Conservation (phyloP, 2,113 vertebrate species). For the Blennius ocellaris region DNA sequence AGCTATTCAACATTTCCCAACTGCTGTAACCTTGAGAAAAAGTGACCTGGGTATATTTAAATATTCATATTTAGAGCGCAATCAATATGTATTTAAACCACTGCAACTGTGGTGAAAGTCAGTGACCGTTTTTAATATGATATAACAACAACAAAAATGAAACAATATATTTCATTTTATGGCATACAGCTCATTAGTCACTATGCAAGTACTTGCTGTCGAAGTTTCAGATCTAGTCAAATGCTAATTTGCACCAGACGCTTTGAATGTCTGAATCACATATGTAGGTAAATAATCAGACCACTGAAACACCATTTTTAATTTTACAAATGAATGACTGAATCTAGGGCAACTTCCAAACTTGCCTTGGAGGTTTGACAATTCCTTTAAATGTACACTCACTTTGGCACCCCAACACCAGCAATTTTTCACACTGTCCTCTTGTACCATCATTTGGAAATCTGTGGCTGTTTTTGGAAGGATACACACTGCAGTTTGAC, state of each 20-base stretch:
- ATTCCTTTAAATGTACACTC: conserved; percentile 1
- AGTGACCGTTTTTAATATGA: no score
- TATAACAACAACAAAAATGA: no score
- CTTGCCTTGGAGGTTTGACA: neutral
- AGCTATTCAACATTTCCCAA: conserved; percentile 1
- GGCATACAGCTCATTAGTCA: neutral
- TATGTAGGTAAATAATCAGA: neutral
- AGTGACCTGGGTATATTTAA: neutral
- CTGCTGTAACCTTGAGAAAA: conserved; percentile 23
- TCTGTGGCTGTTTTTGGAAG: conserved; percentile 14
- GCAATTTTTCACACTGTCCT: conserved; percentile 4
- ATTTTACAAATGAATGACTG: neutral
- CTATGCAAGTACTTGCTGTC: conserved; percentile 2
- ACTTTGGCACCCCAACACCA: neutral
- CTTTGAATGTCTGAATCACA: neutral
- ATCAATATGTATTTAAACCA: conserved; percentile 1
- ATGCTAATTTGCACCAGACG: neutral
- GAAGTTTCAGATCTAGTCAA: neutral
- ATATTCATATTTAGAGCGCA: neutral
- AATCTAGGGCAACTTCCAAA: neutral
- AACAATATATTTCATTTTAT: no score
- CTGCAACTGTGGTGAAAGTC: neutral
- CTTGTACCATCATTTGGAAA: conserved; percentile 4
- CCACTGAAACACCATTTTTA: neutral
- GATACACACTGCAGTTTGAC: conserved; percentile 13